These are phyloP conservation scores for Rotaria magnacalcarata DNA, from an alignment of 2,888 invertebrate genomes.

Conservation along the genomic window DNA sequence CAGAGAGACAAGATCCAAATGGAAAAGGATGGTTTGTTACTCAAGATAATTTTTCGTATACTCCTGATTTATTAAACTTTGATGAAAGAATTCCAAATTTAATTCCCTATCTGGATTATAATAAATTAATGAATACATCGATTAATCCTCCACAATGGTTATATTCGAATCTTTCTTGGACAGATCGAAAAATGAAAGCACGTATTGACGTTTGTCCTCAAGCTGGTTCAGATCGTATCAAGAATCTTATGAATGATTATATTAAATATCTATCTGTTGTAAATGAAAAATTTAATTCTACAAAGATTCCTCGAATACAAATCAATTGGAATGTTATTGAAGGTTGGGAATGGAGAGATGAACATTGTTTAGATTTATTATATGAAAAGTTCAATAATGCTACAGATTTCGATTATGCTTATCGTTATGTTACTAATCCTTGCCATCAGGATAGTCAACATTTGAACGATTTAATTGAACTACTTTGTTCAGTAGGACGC, in stretches of 20 bases:
- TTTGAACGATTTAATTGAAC: not conserved
- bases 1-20: not conserved
- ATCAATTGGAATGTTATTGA: slow-evolving; percentile 11
- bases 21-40: not conserved
- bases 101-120: not conserved
- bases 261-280: not conserved
- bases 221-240: not conserved
- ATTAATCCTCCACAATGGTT: too few relatives aligned
- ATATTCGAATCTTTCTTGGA: not conserved
- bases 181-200: not conserved
- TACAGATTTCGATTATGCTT: too few relatives aligned
- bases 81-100: not conserved
- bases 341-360: slow-evolving; percentile 4
- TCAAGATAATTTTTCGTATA: not conserved
- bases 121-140: too few relatives aligned
- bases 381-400: not conserved
- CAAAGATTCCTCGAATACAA: slow-evolving; percentile 1
- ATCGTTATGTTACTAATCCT: too few relatives aligned
- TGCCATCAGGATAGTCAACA: not conserved
- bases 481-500: too few relatives aligned
- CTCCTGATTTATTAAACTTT: not conserved
- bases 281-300: not conserved
- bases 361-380: not conserved
- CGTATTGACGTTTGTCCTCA: not conserved
- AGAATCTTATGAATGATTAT: not conserved